Percentiles rank a stretch among this genome's conserved stretches.
Conservation (phyloP, 2,888 invertebrate species). For the Campoletis raptor region DNA sequence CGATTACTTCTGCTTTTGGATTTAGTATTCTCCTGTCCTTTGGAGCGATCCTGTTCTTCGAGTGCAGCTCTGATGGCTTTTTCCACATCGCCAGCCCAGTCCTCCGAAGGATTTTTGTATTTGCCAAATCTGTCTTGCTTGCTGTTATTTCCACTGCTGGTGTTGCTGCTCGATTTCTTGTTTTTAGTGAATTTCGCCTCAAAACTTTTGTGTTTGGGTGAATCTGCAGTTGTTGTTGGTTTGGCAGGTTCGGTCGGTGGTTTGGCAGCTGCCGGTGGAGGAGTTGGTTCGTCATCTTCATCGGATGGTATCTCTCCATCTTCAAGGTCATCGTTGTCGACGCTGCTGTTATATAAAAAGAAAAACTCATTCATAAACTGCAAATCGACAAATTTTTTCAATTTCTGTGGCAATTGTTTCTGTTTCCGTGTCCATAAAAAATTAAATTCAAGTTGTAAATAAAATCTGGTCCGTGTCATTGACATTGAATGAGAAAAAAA, state of each 20-base stretch:
- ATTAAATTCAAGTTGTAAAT: background rate
- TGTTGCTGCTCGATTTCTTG: slow-evolving; percentile 74
- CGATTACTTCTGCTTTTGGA: slow-evolving; percentile 78
- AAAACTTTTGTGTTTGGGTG: slow-evolving; percentile 81
- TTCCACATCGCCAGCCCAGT: slow-evolving; percentile 92
- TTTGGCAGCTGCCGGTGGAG: slow-evolving; percentile 86
- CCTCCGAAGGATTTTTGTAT: slow-evolving; percentile 87
- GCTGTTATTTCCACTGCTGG: slow-evolving; percentile 71
- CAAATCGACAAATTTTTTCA: background rate
- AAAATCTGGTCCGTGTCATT: background rate
- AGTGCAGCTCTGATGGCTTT: slow-evolving; percentile 91
- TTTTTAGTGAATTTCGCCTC: slow-evolving; percentile 80
- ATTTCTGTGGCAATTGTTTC: background rate
- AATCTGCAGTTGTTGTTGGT: slow-evolving; percentile 81
- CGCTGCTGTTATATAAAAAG: slow-evolving; percentile 70
- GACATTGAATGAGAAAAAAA: background rate
- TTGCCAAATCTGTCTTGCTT: slow-evolving; percentile 85
- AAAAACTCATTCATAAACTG: slow-evolving; percentile 42
- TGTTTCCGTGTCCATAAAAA: background rate
- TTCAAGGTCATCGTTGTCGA: slow-evolving; percentile 90
- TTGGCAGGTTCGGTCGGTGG: slow-evolving; percentile 75
- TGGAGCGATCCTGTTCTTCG: slow-evolving; percentile 87
- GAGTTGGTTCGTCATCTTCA: slow-evolving; percentile 86
- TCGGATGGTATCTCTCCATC: slow-evolving; percentile 94
- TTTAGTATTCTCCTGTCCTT: slow-evolving; percentile 78